Percentiles rank a stretch among this genome's conserved stretches.
Conservation (phyloP, 2,113 vertebrate species). For the Myotis lucifugus region DNA sequence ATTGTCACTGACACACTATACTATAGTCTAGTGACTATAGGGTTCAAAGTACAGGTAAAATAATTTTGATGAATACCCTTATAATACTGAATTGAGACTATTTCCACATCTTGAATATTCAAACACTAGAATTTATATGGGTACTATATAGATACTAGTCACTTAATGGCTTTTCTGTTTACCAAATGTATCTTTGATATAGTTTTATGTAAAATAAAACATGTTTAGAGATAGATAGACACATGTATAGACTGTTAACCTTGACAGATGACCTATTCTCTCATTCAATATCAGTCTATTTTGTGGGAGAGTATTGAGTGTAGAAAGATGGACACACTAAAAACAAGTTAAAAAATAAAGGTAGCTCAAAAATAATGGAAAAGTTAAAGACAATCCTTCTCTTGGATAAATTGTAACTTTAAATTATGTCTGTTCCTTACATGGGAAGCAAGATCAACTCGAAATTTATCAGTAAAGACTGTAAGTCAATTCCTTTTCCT, state of each 20-base stretch:
- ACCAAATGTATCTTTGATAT: not conserved
- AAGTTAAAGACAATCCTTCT: not conserved
- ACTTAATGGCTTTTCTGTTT: not conserved
- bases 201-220: not conserved
- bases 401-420: not conserved
- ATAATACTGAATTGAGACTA: not conserved
- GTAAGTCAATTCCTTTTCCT: not conserved
- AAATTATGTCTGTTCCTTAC: not conserved
- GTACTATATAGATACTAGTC: not conserved
- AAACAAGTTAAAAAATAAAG: not conserved
- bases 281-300: not conserved
- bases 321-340: not conserved
- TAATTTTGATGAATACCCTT: not conserved
- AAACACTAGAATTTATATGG: not conserved
- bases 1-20: not conserved
- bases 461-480: not conserved
- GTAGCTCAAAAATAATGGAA: not conserved
- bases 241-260: not conserved
- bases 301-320: not conserved
- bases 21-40: not conserved
- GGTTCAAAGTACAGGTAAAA: not conserved
- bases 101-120: not conserved
- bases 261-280: not conserved
- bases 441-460: not conserved
- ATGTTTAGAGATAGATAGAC: not conserved